A percentile compares a stretch with the other conserved stretches of the same genome.
Evolutionary conservation across 2,797 vertebrate species (phyloP).

Genomic region (Loriculus beryllinus): DNA sequence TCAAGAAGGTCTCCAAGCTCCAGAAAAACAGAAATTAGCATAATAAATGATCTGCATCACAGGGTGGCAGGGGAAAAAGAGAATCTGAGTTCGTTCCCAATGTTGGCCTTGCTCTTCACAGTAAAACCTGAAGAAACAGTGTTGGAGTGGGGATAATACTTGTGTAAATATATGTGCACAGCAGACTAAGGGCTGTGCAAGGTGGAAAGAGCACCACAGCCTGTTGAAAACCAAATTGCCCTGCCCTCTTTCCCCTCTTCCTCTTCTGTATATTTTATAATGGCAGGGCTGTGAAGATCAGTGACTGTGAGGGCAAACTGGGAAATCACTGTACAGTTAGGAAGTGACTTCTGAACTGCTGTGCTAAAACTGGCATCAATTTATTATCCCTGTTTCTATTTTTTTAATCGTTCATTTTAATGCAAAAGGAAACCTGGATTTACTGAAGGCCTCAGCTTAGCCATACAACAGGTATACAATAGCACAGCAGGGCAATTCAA

Average conservation of each 20-base stretch:
- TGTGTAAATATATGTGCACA: background rate
- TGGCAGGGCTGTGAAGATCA: background rate
- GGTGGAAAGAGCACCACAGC: rapidly evolving
- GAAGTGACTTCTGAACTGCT: background rate
- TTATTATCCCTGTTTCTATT: background rate
- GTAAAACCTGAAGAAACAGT: background rate
- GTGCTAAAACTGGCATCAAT: background rate
- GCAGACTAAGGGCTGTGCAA: background rate
- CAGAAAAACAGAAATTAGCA: background rate
- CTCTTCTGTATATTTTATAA: background rate
- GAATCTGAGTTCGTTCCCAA: background rate
- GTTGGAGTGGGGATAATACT: background rate
- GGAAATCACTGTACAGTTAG: background rate
- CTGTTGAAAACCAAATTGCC: rapidly evolving
- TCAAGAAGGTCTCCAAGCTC: background rate
- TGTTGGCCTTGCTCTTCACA: background rate
- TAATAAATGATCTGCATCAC: background rate
- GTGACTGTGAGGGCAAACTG: background rate
- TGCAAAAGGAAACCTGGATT: background rate
- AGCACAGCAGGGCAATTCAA: background rate
- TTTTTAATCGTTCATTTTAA: background rate
- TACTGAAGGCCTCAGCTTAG: background rate
- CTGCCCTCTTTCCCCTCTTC: background rate
- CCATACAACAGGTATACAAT: background rate
- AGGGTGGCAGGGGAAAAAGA: background rate